Base-by-base conservation (phyloP, 1,140 invertebrate genomes). In the Drosophila sp. region DNA sequence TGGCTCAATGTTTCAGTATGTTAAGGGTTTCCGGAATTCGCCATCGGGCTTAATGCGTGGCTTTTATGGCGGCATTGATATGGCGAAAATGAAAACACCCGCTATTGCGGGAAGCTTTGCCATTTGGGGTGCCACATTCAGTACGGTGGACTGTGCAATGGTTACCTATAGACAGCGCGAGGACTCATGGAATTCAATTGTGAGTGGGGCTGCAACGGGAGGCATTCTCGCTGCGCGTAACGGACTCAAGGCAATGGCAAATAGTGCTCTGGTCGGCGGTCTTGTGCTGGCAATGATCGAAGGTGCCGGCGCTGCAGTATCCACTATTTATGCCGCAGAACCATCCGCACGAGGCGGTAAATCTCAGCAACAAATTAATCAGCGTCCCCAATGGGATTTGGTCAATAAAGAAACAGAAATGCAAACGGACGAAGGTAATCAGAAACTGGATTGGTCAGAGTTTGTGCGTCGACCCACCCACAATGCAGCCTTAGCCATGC, bases 141-240 rank as follows among this genome's bases (percentile, higher is more conserved):
- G 84, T 47, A 71, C 74, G 0, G 85, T 89, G 11, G 84, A 89
- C 64, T 89, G 84, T n/a, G 69, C 69, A 10, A 61, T 89, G 77
- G 71, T 89, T 2, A 50, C 72, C 17, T 73, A 78, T 29, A 66
- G 84, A 1, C 84, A 89, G 30, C 58, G 66, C 2, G 84, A 89
- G 40, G 84, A 89, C 29, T 61, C 80, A 0, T 89, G 84, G 85
- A 89, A 89, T n/a, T 89, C 84, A 0, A 89, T 89, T 27, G 50
- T 80, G 0, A 89, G 84, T 8, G 84, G 84, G 4, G 84, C 84
- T 10, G 69, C 84, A 1, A 84, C 84, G 1, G 84, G 84, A 11
- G 84, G 77, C 0, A 84, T 89, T 38, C 65, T 89, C 0, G 80
- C 84, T 0, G 84, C 85, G 0, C 84, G 84, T 8, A 89, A 70